phyloP scores from a whole-genome alignment of 1,140 invertebrate genomes.

The Mamestra configurata region DNA sequence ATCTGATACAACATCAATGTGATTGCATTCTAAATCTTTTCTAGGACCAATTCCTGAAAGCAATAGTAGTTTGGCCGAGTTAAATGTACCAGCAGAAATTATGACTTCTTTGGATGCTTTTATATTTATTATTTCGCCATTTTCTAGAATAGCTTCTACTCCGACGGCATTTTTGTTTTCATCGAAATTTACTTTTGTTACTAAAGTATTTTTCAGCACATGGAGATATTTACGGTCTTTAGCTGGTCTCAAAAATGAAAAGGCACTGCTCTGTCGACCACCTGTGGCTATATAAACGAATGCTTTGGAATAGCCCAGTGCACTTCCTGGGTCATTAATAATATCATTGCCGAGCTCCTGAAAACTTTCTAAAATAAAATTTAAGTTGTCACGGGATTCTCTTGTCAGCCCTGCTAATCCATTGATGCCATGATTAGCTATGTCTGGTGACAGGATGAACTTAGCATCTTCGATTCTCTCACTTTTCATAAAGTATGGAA shows the following conservation, averaged over 20 bases:
- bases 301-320: constrained; percentile 29
- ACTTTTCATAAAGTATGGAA: constrained; percentile 50
- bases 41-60: constrained; percentile 89
- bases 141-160: constrained; percentile 85
- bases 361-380: constrained; percentile 43
- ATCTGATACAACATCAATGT: constrained; percentile 78
- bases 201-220: constrained; percentile 78
- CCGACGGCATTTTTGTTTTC: constrained; percentile 85
- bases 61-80: constrained; percentile 89
- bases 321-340: not conserved
- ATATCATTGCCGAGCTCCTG: constrained; percentile 42
- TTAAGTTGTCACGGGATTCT: not conserved
- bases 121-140: constrained; percentile 60
- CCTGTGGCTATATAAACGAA: constrained; percentile 13
- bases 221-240: constrained; percentile 83
- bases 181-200: constrained; percentile 87
- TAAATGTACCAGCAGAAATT: constrained; percentile 89
- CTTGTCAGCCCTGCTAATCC: constrained; percentile 38
- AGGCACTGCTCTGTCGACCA: constrained; percentile 88
- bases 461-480: constrained; percentile 34
- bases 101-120: constrained; percentile 88
- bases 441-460: constrained; percentile 9
- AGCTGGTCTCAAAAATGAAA: constrained; percentile 87
- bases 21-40: constrained; percentile 84
- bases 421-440: constrained; percentile 37